Evolutionary conservation across 2,797 vertebrate genomes (phyloP).

Genomic region (Spondyliosoma cantharus): DNA sequence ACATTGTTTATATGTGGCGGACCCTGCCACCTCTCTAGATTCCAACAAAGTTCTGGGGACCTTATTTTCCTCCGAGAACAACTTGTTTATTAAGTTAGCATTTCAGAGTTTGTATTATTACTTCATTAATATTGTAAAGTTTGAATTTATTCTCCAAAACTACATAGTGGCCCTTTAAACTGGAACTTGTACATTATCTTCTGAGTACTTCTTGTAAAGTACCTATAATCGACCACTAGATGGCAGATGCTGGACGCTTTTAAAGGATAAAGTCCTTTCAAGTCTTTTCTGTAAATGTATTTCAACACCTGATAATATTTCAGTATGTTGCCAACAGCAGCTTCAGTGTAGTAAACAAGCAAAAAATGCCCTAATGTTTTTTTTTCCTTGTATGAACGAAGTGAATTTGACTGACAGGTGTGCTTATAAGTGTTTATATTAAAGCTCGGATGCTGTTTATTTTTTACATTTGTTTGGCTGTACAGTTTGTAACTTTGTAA

Average conservation of each 20-base stretch:
- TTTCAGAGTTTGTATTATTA: no score
- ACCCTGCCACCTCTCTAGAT: no score
- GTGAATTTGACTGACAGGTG: neutral
- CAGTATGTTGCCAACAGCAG: neutral
- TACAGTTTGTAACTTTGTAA: no score
- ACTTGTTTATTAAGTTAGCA: no score
- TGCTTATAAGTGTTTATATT: neutral
- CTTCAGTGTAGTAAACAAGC: neutral
- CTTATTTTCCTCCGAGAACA: no score
- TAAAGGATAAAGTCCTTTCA: no score
- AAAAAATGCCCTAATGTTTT: neutral
- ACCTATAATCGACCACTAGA: conserved; percentile 50
- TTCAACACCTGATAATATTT: conserved; percentile 4
- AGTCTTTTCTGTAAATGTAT: neutral
- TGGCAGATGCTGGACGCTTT: conserved; percentile 36
- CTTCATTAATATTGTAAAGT: no score
- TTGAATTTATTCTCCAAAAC: no score
- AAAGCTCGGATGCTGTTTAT: no score
- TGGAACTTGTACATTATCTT: neutral
- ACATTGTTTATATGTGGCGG: no score
- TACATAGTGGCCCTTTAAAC: neutral
- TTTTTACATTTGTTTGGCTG: no score
- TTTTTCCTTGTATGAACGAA: neutral
- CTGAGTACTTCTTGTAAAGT: neutral
- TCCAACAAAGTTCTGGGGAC: no score